These are phyloP conservation scores for Propsilocerus akamusi DNA, from an alignment of 1,140 invertebrate genomes.

Conservation along the genomic window DNA sequence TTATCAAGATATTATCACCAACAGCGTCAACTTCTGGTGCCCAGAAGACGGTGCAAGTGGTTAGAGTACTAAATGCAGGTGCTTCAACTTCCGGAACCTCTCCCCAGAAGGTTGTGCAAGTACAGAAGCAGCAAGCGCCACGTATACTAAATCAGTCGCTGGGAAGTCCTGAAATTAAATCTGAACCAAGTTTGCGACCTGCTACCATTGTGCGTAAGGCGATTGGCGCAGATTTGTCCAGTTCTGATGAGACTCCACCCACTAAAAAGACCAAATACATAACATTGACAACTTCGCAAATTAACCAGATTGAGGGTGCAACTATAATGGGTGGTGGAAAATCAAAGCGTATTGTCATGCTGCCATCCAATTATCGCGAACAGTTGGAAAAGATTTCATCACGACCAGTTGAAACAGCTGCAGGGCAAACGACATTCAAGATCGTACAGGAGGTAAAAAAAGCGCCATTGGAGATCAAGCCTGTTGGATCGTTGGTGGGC, in stretches of 20 bases:
- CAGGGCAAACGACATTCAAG: neutral
- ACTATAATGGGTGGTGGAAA: neutral
- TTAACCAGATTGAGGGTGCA: neutral
- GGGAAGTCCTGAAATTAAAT: neutral
- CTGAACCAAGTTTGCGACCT: neutral
- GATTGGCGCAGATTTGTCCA: neutral
- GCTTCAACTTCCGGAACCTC: too few species aligned
- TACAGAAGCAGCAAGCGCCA: neutral
- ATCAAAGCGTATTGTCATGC: neutral
- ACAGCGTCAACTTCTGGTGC: neutral
- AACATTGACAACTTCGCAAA: neutral
- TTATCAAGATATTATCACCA: neutral
- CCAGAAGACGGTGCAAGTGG: neutral
- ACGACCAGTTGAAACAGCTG: conserved; percentile 35
- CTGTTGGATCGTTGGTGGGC: neutral
- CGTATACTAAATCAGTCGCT: neutral
- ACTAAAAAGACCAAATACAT: neutral
- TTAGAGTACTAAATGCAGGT: neutral
- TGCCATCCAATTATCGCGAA: neutral
- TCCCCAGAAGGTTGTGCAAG: neutral
- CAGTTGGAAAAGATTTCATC: conserved; percentile 12
- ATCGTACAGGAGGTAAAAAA: neutral
- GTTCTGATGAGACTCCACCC: neutral
- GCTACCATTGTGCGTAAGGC: neutral
- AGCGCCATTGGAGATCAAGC: neutral